Evolutionary conservation across 2,888 invertebrate genomes (phyloP).

Genomic region (Dynastes maya): DNA sequence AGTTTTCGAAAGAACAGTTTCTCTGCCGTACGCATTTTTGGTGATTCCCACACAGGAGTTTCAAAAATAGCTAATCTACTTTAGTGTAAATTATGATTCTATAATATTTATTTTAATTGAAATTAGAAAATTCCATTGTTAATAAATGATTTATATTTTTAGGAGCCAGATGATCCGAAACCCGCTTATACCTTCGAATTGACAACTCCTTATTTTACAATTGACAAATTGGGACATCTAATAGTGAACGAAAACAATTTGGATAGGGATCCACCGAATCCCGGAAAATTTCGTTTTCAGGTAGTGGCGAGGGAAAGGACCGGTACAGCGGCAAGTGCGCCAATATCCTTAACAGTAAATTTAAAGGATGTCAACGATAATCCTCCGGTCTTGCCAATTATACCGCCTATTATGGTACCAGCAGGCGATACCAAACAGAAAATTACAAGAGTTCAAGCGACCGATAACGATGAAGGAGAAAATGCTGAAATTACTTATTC

Average conservation of each 20-base stretch:
- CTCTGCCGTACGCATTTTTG: too few species aligned
- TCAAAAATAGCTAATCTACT: too few species aligned
- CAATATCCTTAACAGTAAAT: conserved; percentile 83
- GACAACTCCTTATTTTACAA: conserved; percentile 87
- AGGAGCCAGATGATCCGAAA: conserved; percentile 86
- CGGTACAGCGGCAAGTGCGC: conserved; percentile 87
- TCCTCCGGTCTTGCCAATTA: conserved; percentile 85
- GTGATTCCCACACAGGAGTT: too few species aligned
- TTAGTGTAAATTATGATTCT: too few species aligned
- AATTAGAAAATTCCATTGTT: too few species aligned
- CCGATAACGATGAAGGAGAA: conserved; percentile 89
- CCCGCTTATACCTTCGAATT: conserved; percentile 88
- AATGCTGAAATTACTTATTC: conserved; percentile 88
- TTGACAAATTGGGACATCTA: conserved; percentile 81
- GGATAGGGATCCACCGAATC: conserved; percentile 90
- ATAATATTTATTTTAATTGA: too few species aligned
- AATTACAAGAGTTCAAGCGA: conserved; percentile 76
- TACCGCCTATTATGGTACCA: conserved; percentile 86
- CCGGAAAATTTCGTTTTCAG: conserved; percentile 89
- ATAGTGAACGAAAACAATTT: conserved; percentile 88
- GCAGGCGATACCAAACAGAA: conserved; percentile 73
- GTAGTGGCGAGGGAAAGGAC: conserved; percentile 88
- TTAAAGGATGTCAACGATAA: conserved; percentile 91
- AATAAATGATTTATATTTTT: conserved; percentile 57
- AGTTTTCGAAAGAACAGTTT: too few species aligned